These are phyloP conservation scores for Meghimatium bilineatum DNA, from an alignment of 2,888 invertebrate genomes.

Conservation along the genomic window DNA sequence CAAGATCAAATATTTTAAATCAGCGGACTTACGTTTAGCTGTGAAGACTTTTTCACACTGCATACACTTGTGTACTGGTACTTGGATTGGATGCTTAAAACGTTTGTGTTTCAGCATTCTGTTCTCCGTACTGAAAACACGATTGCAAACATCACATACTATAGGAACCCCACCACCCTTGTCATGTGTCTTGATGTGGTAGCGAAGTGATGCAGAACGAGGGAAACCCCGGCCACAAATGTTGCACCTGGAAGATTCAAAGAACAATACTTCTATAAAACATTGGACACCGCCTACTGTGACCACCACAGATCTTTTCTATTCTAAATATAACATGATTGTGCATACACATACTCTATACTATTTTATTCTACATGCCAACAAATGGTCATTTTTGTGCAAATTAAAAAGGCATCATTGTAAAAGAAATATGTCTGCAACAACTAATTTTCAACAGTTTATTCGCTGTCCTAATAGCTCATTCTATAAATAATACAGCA, in stretches of 20 bases:
- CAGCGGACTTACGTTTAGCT: slow-evolving; percentile 60
- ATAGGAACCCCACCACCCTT: slow-evolving; percentile 60
- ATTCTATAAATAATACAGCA: too few relatives aligned
- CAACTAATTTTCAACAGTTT: too few relatives aligned
- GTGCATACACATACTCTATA: too few relatives aligned
- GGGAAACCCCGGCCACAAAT: slow-evolving; percentile 62
- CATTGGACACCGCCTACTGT: too few relatives aligned
- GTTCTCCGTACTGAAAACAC: slow-evolving; percentile 60
- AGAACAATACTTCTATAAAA: background rate
- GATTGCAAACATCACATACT: slow-evolving; percentile 61
- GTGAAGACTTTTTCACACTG: slow-evolving; percentile 63
- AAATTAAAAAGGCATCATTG: too few relatives aligned
- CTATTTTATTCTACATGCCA: too few relatives aligned
- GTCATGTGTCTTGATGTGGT: slow-evolving; percentile 64
- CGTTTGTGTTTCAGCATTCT: slow-evolving; percentile 62
- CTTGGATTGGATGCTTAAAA: slow-evolving; percentile 62
- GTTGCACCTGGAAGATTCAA: slow-evolving; percentile 53
- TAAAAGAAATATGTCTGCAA: too few relatives aligned
- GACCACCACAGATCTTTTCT: too few relatives aligned
- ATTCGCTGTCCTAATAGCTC: too few relatives aligned
- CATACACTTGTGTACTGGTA: slow-evolving; percentile 61
- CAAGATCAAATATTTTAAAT: too few relatives aligned
- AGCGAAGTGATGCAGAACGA: slow-evolving; percentile 61
- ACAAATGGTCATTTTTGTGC: too few relatives aligned
- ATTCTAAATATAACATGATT: too few relatives aligned